Evolutionary conservation across 2,113 vertebrate species (phyloP), one percentile per base, ranked within the genome.

Genomic region (Sceloporus tristichus): DNA sequence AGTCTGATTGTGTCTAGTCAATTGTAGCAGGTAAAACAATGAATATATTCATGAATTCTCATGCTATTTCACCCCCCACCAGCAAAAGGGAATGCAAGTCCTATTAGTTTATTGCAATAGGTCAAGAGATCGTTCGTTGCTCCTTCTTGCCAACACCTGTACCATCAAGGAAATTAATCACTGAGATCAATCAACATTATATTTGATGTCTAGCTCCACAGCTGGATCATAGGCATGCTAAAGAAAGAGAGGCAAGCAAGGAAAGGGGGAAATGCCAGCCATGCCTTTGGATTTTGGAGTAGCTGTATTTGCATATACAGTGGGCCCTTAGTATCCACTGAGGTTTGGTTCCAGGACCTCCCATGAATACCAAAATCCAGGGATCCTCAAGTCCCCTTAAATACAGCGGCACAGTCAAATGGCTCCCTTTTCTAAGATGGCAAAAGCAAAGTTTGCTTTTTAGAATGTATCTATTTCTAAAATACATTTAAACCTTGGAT

Each of bases 41-140:
- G 94, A 96, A 96, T 95, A 92, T 90, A 93, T 96, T 96, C 95
- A 96, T 94, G 94, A 96, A 92, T 93, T 87, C 91, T 86, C 86
- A 9, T 65, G 68, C 40, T 90, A 23, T 73, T 54, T 14, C 0
- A 2, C 9, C 40, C 10, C 1, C 29, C 88, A 85, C 89, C 89
- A 53, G 56, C 92, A 77, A 93, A 89, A 95, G 91, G 93, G 90
- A 92, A 86, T 78, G 94, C 80, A 87, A 14, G 14, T 74, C 82
- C 90, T 92, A 96, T 97, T 95, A 93, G 88, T 85, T 94, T 96
- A 95, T 96, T 96, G 94, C 91, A 83, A n/a, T 81, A 89, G 94
- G 94, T 95, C 94, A 94, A 53, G 85, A 94, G 90, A 94, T 93
- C 34, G 91, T 94, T 92, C 93, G 89, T 78, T 85, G 85, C 87